A percentile compares a stretch with the other conserved stretches of the same genome.
Evolutionary conservation across 2,888 invertebrate species (phyloP).

Genomic region (Hoplodrina ambigua): DNA sequence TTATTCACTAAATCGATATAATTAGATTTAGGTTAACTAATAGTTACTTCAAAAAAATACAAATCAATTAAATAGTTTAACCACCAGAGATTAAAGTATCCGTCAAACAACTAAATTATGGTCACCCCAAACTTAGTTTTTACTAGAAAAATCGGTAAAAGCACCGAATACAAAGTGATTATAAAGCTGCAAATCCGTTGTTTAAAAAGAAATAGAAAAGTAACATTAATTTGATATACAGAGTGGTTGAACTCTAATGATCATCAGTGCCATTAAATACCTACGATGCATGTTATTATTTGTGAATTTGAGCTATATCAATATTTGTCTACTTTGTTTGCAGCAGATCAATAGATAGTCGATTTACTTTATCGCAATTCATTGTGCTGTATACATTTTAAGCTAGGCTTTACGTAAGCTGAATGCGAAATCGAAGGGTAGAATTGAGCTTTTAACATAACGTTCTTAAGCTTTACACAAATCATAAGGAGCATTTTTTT

Average conservation of each 20-base stretch:
- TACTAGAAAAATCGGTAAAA: neutral
- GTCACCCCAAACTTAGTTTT: neutral
- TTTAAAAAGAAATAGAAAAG: slow-evolving; percentile 1
- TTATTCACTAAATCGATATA: too few species aligned
- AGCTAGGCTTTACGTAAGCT: neutral
- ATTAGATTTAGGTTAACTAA: neutral
- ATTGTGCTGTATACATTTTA: neutral
- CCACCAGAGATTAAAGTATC: neutral
- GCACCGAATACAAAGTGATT: neutral
- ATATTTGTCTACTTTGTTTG: slow-evolving; percentile 27
- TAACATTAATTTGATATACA: neutral
- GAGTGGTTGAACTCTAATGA: slow-evolving; percentile 22
- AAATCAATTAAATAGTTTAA: neutral
- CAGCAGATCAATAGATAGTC: slow-evolving; percentile 5
- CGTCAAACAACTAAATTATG: neutral
- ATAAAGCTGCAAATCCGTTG: neutral
- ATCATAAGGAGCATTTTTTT: neutral
- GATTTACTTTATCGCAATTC: slow-evolving; percentile 1
- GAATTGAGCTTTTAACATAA: neutral
- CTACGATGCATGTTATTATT: slow-evolving; percentile 26
- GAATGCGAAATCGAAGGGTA: neutral
- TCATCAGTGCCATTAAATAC: slow-evolving; percentile 25
- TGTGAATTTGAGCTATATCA: slow-evolving; percentile 11
- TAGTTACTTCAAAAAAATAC: neutral
- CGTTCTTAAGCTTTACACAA: neutral